phyloP scores from a whole-genome alignment of 2,797 vertebrate genomes.

The Manis crassicaudata region DNA sequence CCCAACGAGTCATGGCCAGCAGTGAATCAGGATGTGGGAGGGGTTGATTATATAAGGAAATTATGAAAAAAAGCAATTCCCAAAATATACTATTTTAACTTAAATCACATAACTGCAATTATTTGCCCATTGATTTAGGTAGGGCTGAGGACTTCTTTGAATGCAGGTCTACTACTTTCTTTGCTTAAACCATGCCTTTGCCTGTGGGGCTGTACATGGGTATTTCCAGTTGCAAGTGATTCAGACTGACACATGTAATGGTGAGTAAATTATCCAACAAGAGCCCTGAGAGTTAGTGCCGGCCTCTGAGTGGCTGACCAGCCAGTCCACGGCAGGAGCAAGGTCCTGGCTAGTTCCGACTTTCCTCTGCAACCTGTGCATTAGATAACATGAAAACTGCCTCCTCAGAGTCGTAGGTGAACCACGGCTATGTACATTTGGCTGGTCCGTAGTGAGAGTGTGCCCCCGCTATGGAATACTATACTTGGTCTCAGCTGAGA shows the following conservation, averaged over 20 bases:
- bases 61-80: not conserved
- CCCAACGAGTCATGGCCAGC: not conserved
- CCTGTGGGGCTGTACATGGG: not conserved
- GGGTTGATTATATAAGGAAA: not conserved
- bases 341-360: not conserved
- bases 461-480: not conserved
- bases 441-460: not conserved
- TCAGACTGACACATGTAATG: not conserved
- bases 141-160: not conserved
- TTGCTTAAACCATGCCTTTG: not conserved
- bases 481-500: not conserved
- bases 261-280: not conserved
- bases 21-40: not conserved
- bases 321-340: not conserved
- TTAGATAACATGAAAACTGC: rapidly evolving
- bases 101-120: not conserved
- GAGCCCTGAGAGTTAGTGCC: not conserved
- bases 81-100: too few species aligned
- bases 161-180: not conserved
- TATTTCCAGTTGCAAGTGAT: not conserved
- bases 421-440: not conserved
- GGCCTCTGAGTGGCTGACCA: not conserved
- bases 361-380: too few species aligned
- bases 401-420: not conserved
- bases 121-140: not conserved